Evolutionary conservation across 1,140 invertebrate genomes (phyloP), one percentile per base, ranked within the genome.

Genomic region (Holcopasites calliopsidis): DNA sequence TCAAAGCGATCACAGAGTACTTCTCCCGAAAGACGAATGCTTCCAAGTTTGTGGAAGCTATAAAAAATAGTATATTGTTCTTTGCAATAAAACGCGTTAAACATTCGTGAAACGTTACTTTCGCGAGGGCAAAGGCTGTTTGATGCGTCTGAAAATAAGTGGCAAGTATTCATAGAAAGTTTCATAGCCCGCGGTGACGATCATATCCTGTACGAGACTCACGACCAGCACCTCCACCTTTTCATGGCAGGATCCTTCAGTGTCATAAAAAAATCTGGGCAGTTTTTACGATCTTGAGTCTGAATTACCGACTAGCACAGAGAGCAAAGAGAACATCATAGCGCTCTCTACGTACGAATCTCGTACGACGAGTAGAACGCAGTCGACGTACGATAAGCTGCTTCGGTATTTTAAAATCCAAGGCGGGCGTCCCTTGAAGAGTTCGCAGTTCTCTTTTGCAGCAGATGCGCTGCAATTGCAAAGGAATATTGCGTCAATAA

Each of bases 231-330:
- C 54, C 35, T 35, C 38, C 2, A 11, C 13, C 28, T 5, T 16
- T 10, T 16, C 11, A 21, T 28, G n/a, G 33, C 42, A 38, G 60
- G 26, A 47, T 60, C 52, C 60, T 31, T 35, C 13, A 35, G 42
- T 18, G 5, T 50, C 3, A 2, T 62, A 13, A 13, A 10, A 35
- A 18, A 28, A n/a, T 71, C 44, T 62, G 50, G 69, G 57, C 57
- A 71, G 38, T 47, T 71, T 71, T 62, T 61, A 8, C 5, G 23
- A 23, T n/a, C 35, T 65, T 13, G 18, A 26, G 38, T 2, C 70
- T 73, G 70, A 40, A 73, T 73, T 73, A 73, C 70, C 70, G 70
- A 65, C 70, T 33, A 31, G 40, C 13, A 21, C 44, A 40, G 21
- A 38, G n/a, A 13, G 31, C 4, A 38, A 4, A 31, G 26, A 28